Percentiles rank a stretch among this genome's conserved stretches.
Evolutionary conservation across 1,140 invertebrate species (phyloP).

Genomic region (Tachypleus tridentatus): DNA sequence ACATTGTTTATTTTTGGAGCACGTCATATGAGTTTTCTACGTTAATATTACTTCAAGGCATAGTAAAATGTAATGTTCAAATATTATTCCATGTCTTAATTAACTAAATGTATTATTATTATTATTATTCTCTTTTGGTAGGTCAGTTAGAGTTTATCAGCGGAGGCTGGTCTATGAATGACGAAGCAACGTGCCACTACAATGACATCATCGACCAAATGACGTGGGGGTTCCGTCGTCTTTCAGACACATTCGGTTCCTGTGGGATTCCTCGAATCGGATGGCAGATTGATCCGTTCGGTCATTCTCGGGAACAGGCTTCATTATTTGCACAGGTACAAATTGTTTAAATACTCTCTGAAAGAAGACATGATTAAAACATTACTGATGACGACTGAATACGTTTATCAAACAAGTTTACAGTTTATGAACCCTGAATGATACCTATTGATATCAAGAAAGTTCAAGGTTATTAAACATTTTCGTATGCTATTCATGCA

Average conservation of each 20-base stretch:
- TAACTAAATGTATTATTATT: not conserved
- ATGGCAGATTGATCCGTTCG: constrained; percentile 92
- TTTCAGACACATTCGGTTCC: constrained; percentile 69
- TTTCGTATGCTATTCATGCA: too few relatives aligned
- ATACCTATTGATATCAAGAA: too few relatives aligned
- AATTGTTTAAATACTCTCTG: not conserved
- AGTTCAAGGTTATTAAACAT: too few relatives aligned
- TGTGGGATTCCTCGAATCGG: constrained; percentile 66
- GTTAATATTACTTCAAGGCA: not conserved
- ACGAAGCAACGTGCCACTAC: constrained; percentile 28
- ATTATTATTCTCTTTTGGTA: constrained; percentile 8
- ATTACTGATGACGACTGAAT: not conserved
- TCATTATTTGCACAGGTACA: constrained; percentile 58
- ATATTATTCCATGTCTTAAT: not conserved
- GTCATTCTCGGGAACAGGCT: constrained; percentile 71
- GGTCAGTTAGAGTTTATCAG: constrained; percentile 44
- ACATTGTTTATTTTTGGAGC: too few relatives aligned
- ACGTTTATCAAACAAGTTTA: not conserved
- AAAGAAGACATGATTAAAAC: not conserved
- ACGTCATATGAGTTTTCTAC: not conserved
- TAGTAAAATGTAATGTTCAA: not conserved
- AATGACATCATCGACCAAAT: constrained; percentile 40
- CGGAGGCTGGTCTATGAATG: constrained; percentile 33
- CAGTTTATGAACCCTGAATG: too few relatives aligned
- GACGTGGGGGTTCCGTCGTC: constrained; percentile 38